These are phyloP conservation scores for Lepus oiostolus DNA, from an alignment of 2,797 vertebrate species.

Conservation along the genomic window DNA sequence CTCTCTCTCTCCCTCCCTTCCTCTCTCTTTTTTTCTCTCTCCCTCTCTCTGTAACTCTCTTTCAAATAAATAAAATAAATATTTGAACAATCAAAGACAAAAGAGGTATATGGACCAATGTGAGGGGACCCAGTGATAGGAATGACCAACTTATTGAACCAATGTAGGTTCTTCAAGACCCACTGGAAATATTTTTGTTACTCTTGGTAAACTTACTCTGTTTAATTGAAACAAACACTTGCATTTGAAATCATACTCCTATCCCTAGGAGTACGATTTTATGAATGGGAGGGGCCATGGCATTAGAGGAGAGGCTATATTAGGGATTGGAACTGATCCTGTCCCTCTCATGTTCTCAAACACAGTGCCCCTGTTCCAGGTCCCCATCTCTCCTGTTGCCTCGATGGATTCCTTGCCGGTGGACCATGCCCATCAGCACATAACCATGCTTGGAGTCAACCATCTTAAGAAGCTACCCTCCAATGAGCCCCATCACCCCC, in stretches of 20 bases:
- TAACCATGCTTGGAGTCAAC: neutral
- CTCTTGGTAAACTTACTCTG: constrained; percentile 3
- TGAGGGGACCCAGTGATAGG: neutral
- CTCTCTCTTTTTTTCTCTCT: no score
- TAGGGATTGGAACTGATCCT: neutral
- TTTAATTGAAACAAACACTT: constrained; percentile 41
- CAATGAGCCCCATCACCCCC: no score
- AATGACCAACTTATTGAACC: neutral
- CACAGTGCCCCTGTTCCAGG: neutral
- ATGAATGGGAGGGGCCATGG: neutral
- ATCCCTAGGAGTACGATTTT: constrained; percentile 17
- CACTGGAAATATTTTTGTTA: neutral
- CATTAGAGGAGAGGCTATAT: neutral
- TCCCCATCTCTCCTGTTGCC: neutral
- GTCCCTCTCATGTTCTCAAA: neutral
- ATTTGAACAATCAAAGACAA: no score
- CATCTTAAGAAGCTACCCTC: neutral
- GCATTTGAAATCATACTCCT: constrained; percentile 45
- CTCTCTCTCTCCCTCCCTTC: no score
- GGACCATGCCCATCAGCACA: neutral
- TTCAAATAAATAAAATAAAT: no score
- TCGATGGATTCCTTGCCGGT: neutral
- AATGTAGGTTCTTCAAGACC: neutral
- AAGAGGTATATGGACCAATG: no score
- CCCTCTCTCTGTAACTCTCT: no score